phyloP scores from a whole-genome alignment of 2,797 vertebrate genomes.

The Salmo trutta region DNA sequence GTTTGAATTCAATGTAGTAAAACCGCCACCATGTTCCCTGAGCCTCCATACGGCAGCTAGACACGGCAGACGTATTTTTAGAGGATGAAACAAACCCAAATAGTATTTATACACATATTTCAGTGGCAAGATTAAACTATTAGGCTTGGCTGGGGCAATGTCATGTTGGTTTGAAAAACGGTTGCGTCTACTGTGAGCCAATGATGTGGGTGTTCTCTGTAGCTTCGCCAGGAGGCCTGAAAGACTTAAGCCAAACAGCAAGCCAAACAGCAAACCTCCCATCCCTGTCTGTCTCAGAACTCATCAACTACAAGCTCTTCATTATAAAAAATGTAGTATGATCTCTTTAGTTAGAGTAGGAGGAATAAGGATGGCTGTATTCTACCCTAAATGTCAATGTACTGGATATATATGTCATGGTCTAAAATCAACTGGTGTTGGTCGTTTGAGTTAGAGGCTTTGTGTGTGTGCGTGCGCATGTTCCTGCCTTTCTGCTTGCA shows the following conservation, averaged over 20 bases:
- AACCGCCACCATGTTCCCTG: background rate
- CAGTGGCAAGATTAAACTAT: conserved; percentile 38
- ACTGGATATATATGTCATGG: background rate
- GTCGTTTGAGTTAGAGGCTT: too few relatives aligned
- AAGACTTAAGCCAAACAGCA: background rate
- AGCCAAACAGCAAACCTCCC: background rate
- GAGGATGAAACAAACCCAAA: conserved; percentile 20
- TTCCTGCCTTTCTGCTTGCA: background rate
- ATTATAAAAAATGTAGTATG: background rate
- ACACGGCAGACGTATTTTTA: conserved; percentile 24
- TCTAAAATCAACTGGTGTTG: background rate
- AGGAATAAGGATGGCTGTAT: background rate
- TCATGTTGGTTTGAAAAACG: conserved; percentile 24
- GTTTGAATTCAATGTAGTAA: background rate
- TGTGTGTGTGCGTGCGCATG: background rate
- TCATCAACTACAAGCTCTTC: background rate
- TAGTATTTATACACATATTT: conserved; percentile 37
- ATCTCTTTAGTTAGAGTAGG: background rate
- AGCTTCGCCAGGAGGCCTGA: background rate
- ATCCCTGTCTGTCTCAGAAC: background rate
- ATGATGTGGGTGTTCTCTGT: conserved; percentile 2
- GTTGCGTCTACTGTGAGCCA: background rate
- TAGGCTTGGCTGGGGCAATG: conserved; percentile 24
- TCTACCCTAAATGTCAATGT: background rate
- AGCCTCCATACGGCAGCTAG: conserved; percentile 6